Evolutionary conservation across 23 tunicate genomes (phyloP), one percentile per base, ranked within the genome.

Genomic region (Ascidia mentula): DNA sequence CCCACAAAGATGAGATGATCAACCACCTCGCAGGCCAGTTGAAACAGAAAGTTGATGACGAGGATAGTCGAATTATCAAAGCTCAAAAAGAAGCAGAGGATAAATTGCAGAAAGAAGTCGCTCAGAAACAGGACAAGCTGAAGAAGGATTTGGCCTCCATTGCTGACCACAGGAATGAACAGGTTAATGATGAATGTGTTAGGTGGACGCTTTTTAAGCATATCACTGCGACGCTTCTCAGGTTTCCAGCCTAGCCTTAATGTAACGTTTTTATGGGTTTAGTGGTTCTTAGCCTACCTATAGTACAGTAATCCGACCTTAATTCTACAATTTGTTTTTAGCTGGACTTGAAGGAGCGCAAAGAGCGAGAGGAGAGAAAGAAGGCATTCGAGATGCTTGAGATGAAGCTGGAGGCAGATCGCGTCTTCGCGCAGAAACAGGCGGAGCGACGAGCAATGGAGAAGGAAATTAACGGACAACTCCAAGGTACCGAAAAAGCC

Each of bases 1-100:
- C 81, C 34, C 96, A 90, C 78, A 85, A 83, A 72, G 96, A 90
- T 69, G 77, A 79, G 79, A 90, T 90, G 96, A 83, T 80, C 8
- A 76, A 75, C 72, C 82, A 74, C 32, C 83, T 90, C 7, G 89
- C 89, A 13, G 45, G 75, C 0, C 96, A 90, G 38, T 73, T 90
- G 18, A 90, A 90, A 32, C 89, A 90, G 46, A 90, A 90, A 70
- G 96, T 90, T 65, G 85, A 90, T 80, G 96, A 90, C 71, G 96
- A 90, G 40, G 96, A 90, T 45, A 37, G 53, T 28, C 75, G 96
- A 38, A 90, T 90, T 37, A 65, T 0, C 74, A 76, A 83, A 70
- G 96, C 96, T 2, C 77, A 80, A 40, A 70, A 80, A 69, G 81
- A 77, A 38, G 82, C 76, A 38, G 90, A 91, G 9, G 88, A 77